Evolutionary conservation across 1,140 invertebrate genomes (phyloP), one percentile per base, ranked within the genome.

Genomic region (Macrosteles quadrilineatus): DNA sequence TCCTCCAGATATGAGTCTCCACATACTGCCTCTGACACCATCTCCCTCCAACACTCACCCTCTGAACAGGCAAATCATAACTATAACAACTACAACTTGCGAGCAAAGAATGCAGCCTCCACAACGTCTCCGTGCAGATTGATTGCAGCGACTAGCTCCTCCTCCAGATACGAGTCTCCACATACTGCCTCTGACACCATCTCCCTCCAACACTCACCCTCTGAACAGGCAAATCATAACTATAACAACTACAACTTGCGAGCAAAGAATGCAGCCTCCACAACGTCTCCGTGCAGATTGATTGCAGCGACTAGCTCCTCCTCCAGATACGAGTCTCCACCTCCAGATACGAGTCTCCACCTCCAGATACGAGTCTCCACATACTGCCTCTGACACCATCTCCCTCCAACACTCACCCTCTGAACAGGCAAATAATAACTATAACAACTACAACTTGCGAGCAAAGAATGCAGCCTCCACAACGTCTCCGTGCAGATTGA

Each of bases 341-440:
- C 82, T 17, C 89, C 81, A 14, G 87, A 85, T 78, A 90, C 87
- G n/a, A 75, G 84, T 85, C 0, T 85, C 84, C 82, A 90, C 86
- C 81, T 91, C 90, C 71, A n/a, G n/a, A n/a, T n/a, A n/a, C n/a
- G n/a, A n/a, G n/a, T n/a, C n/a, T n/a, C n/a, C n/a, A n/a, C n/a
- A n/a, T n/a, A n/a, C n/a, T n/a, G n/a, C n/a, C n/a, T n/a, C n/a
- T n/a, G n/a, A n/a, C n/a, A n/a, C n/a, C n/a, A n/a, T n/a, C n/a
- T n/a, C n/a, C n/a, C n/a, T n/a, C n/a, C n/a, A n/a, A n/a, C n/a
- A n/a, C n/a, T n/a, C n/a, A n/a, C n/a, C n/a, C n/a, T n/a, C n/a
- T n/a, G n/a, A n/a, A n/a, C n/a, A n/a, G n/a, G n/a, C n/a, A n/a
- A n/a, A n/a, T n/a, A n/a, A n/a, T n/a, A n/a, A n/a, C n/a, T n/a